Evolutionary conservation across 1,140 invertebrate species (phyloP).

Genomic region (Drosophila teissieri): DNA sequence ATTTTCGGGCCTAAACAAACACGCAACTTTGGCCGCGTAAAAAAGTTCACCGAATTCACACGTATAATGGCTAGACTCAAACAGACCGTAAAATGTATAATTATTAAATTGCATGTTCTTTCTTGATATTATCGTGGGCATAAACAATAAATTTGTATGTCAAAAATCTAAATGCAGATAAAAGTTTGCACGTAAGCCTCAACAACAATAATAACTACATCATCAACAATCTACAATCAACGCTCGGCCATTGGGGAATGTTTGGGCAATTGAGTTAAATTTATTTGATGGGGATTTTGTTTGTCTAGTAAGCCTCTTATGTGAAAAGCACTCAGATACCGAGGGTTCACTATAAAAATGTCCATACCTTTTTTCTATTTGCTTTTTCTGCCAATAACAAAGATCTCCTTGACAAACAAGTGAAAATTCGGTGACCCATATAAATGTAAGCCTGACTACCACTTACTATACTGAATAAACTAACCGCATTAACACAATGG

Average conservation of each 20-base stretch:
- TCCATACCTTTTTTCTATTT: not conserved
- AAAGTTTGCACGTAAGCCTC: constrained; percentile 52
- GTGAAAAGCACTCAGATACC: constrained; percentile 25
- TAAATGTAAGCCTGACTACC: not conserved
- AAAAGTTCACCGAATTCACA: constrained; percentile 58
- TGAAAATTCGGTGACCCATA: constrained; percentile 29
- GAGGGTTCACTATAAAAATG: constrained; percentile 2
- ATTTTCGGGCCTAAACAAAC: constrained; percentile 74
- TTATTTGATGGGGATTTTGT: constrained; percentile 53
- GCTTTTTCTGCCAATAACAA: not conserved
- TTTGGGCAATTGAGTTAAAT: constrained; percentile 55
- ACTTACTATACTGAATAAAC: not conserved
- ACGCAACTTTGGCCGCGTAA: constrained; percentile 53
- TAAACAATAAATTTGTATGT: constrained; percentile 64
- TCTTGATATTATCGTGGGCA: constrained; percentile 44
- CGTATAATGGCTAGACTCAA: constrained; percentile 43
- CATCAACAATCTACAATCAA: constrained; percentile 23
- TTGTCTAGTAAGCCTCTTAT: constrained; percentile 53
- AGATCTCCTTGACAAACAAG: not conserved
- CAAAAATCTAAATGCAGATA: constrained; percentile 59
- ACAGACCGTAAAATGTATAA: constrained; percentile 77
- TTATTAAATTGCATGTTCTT: constrained; percentile 74
- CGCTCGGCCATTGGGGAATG: constrained; percentile 31
- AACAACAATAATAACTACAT: constrained; percentile 21
- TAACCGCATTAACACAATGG: not conserved